Evolutionary conservation across 2,888 invertebrate genomes (phyloP), one percentile per base, ranked within the genome.

Genomic region (Villa cingulata): DNA sequence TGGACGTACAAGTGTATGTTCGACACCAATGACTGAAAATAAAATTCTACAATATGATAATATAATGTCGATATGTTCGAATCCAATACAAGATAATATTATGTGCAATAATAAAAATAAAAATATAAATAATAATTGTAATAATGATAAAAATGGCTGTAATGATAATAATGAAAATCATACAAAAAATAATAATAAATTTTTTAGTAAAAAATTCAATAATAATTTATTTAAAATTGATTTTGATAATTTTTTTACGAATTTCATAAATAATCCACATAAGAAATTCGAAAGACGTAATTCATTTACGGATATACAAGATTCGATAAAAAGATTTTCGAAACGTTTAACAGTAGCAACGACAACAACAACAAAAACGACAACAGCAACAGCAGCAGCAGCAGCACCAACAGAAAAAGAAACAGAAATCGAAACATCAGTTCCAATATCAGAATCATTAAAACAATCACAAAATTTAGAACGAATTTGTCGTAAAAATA

Each of bases 21-120:
- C 83, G 0, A 86, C 86, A 0, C 86, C 86, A 0, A 77, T 86
- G 75, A 77, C 81, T 1, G 86, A 86, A 60, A 81, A 77, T 62
- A 83, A 84, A 63, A 73, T 86, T 2, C 61, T 86, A 7, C 82
- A 83, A 56, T 81, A 79, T n/a, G 82, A 76, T 12, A 83, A 78
- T 50, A 78, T 82, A 37, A 72, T 86, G 54, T 82, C 84, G 0
- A 86, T 86, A 56, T 84, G 84, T 60, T 77, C 78, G 53, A 76
- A 79, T 59, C 75, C 78, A 0, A 76, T 75, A 41, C 5, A 36
- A 16, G 72, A 70, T 29, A 49, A 49, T 45, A 12, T 42, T 38
- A n/a, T 37, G 10, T 59, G 59, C 4, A 51, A 55, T 12, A 27
- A n/a, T 23, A 38, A 42, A 20, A 29, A 17, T 19, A 16, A 54